Base-by-base conservation (phyloP, 2,113 vertebrate species). In the Corythoichthys intestinalis region DNA sequence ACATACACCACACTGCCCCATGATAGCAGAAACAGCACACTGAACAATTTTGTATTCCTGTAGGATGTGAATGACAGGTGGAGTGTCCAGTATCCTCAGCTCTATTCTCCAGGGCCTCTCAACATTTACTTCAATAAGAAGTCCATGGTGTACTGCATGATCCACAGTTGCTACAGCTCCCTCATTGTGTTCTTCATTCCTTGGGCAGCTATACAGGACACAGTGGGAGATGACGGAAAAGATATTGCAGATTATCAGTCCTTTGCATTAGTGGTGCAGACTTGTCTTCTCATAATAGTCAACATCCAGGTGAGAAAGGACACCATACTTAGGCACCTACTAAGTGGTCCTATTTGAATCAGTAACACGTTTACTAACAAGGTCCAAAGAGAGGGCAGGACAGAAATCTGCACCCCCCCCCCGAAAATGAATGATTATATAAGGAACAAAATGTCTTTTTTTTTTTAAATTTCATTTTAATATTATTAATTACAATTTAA, bases 61-160 rank as follows among this genome's bases (percentile, higher is more conserved):
- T 81, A 99, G 97, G 97, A 98, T 41, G 94, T 98, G 71, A 93
- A 94, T 50, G 96, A 98, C 74, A 91, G 88, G 15, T 97, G 96
- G 95, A 98, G 96, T 73, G 87, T 95, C 60, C 88, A 82, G 67
- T 93, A 94, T 68, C 97, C 97, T 53, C 92, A 95, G 85, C 91
- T 99, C 0, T 99, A 98, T 66, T 41, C 88, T 7, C 95, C 96
- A 0, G 97, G 97, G 14, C 97, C 97, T 84, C 74, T 91, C 48
- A 95, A 96, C 84, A 84, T 86, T 35, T 95, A 95, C 83, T 99
- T 98, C 89, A 99, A 90, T 86, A 96, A 94, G 82, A 86, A 65
- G 17, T 86, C 91, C 44, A 98, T 98, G 59, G 68, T 93, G 49
- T 92, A 86, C 34, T 94, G 94, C 62, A 77, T 95, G 79, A 5